Evolutionary conservation across 1,140 invertebrate genomes (phyloP).

Genomic region (Plodia interpunctella): DNA sequence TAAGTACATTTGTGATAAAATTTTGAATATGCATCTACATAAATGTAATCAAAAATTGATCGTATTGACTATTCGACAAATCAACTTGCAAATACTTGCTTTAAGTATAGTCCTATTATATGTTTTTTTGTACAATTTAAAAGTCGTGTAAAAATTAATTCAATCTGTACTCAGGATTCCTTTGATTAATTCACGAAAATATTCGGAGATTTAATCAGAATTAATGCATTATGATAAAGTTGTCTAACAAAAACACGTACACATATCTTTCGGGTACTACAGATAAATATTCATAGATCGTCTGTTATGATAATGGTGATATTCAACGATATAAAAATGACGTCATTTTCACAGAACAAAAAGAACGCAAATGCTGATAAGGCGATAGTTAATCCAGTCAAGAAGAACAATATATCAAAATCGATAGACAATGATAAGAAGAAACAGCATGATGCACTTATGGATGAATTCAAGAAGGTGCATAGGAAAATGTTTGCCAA

Average conservation of each 20-base stretch:
- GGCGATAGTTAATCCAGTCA: slow-evolving; percentile 25
- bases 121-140: no score
- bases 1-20: not conserved
- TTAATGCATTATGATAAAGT: not conserved
- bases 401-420: slow-evolving; percentile 47
- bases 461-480: slow-evolving; percentile 92
- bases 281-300: not conserved
- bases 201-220: not conserved
- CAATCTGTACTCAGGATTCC: no score
- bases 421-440: slow-evolving; percentile 78
- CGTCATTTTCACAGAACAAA: slow-evolving; percentile 41
- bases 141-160: no score
- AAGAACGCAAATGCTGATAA: slow-evolving; percentile 37
- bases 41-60: no score
- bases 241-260: not conserved
- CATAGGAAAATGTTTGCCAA: slow-evolving; percentile 89
- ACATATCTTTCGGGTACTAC: not conserved
- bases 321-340: not conserved
- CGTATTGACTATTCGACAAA: no score
- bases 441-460: slow-evolving; percentile 84
- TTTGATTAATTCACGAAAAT: not conserved
- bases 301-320: not conserved
- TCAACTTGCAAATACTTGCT: no score
- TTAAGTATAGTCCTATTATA: no score
- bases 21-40: not conserved